These are phyloP conservation scores for Temnothorax longispinosus DNA, from an alignment of 1,140 invertebrate species.

Conservation along the genomic window DNA sequence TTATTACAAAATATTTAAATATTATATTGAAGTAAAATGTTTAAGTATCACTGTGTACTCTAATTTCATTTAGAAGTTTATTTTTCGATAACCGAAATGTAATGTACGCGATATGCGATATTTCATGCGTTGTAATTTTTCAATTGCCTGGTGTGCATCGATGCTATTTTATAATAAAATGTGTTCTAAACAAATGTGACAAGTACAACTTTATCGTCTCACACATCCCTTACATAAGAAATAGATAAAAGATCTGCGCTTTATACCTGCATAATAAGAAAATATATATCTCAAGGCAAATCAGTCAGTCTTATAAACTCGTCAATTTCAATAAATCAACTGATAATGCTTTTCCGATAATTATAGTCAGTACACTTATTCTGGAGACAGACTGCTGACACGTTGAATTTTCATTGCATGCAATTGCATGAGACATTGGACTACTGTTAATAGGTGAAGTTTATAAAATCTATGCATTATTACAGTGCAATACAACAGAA, in stretches of 20 bases:
- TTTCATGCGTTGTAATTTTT: neutral
- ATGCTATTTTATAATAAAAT: conserved; percentile 25
- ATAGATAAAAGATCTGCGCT: conserved; percentile 37
- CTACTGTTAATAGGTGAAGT: conserved; percentile 31
- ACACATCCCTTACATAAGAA: neutral
- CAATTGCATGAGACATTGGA: neutral
- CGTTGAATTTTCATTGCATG: conserved; percentile 14
- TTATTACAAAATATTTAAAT: conserved; percentile 63
- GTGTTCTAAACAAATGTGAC: conserved; percentile 2
- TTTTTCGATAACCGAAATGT: neutral
- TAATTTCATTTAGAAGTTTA: neutral
- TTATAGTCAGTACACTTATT: conserved; percentile 23
- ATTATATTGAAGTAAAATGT: conserved; percentile 13
- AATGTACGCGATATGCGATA: neutral
- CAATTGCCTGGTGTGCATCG: neutral
- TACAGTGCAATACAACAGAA: neutral
- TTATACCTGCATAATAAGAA: conserved; percentile 13
- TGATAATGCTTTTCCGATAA: conserved; percentile 12
- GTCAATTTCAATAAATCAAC: conserved; percentile 53
- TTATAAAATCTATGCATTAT: conserved; percentile 19
- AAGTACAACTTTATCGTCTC: neutral
- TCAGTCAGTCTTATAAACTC: conserved; percentile 79
- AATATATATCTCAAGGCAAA: conserved; percentile 75
- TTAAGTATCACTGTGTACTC: conserved; percentile 7
- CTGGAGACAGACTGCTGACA: conserved; percentile 29